A percentile compares a stretch with the other conserved stretches of the same genome.
These are phyloP conservation scores for Panthera tigris DNA, from an alignment of 2,113 vertebrate genomes.

Conservation along the genomic window DNA sequence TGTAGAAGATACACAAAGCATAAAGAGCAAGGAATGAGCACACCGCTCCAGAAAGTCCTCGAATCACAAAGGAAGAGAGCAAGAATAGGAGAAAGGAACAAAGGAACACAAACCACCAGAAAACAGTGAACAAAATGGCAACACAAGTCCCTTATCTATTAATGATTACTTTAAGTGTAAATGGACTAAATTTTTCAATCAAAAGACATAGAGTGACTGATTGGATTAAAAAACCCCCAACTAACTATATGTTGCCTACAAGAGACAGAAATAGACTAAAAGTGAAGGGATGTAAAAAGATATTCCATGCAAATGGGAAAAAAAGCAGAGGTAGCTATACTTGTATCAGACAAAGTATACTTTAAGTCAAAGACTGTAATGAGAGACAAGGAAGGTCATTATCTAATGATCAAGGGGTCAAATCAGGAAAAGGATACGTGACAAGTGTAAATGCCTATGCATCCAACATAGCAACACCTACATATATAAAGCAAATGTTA, in stretches of 20 bases:
- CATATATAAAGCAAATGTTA: not conserved
- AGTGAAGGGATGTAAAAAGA: not conserved
- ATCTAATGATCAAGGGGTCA: not conserved
- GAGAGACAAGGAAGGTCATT: not conserved
- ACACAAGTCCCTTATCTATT: rapidly evolving
- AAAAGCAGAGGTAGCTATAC: not conserved
- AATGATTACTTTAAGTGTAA: not conserved
- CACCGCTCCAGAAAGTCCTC: not conserved
- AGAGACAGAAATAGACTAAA: not conserved
- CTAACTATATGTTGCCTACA: not conserved
- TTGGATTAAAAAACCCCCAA: not conserved
- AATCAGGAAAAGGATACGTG: not conserved
- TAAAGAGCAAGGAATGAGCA: not conserved
- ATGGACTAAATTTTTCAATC: not conserved
- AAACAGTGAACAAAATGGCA: not conserved
- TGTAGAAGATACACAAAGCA: not conserved
- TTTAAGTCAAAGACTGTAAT: not conserved
- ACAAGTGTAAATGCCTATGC: not conserved
- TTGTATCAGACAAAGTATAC: not conserved
- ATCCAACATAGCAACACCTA: too few species aligned
- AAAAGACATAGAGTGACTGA: not conserved
- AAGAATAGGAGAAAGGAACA: not conserved
- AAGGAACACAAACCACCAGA: not conserved
- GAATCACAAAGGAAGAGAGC: not conserved
- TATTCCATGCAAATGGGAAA: not conserved